These are phyloP conservation scores for Amphipyra berbera DNA, from an alignment of 2,888 invertebrate species.

Conservation along the genomic window DNA sequence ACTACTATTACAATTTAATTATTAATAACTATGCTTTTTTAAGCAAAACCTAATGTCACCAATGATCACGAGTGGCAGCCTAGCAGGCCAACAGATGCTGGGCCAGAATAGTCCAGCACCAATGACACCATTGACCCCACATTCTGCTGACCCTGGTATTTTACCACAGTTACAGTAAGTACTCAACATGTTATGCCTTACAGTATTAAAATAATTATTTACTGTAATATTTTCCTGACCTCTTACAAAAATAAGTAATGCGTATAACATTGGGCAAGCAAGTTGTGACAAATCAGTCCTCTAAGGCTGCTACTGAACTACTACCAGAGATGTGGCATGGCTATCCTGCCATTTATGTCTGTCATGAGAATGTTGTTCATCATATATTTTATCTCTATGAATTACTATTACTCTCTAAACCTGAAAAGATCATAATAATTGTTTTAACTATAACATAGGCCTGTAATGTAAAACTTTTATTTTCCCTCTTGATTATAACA, in stretches of 20 bases:
- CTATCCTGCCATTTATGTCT: too few relatives aligned
- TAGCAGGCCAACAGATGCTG: constrained; percentile 90
- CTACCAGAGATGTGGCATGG: too few relatives aligned
- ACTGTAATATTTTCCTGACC: background rate
- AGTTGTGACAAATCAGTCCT: too few relatives aligned
- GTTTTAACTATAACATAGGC: too few relatives aligned
- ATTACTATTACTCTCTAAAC: too few relatives aligned
- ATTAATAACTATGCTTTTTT: constrained; percentile 1
- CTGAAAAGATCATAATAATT: too few relatives aligned
- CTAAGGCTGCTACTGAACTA: too few relatives aligned
- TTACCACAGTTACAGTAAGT: constrained; percentile 97
- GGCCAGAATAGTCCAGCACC: constrained; percentile 94
- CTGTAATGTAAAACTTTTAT: too few relatives aligned
- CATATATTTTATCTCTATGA: too few relatives aligned
- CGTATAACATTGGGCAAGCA: background rate
- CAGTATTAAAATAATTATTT: background rate
- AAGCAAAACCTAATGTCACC: constrained; percentile 96
- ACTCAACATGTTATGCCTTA: background rate
- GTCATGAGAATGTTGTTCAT: too few relatives aligned
- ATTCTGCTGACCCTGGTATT: constrained; percentile 97
- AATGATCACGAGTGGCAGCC: constrained; percentile 91
- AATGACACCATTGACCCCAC: constrained; percentile 97
- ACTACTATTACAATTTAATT: too few relatives aligned
- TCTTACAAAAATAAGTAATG: background rate
- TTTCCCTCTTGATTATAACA: too few relatives aligned